Evolutionary conservation across 2,113 vertebrate species (phyloP).

Genomic region (Caracal caracal): DNA sequence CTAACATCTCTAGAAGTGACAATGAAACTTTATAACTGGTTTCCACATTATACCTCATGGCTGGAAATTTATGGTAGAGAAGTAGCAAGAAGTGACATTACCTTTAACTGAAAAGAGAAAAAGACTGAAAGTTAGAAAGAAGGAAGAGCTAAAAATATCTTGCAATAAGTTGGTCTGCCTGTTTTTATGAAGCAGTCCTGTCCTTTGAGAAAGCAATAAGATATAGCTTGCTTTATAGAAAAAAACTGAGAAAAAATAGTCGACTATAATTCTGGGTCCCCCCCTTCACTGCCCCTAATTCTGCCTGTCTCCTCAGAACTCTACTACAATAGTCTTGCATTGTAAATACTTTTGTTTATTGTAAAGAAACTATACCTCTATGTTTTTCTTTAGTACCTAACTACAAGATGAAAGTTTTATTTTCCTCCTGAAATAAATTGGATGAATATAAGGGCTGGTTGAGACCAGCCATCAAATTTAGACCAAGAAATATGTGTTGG

Average conservation of each 20-base stretch:
- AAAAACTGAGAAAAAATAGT: neutral
- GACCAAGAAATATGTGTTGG: neutral
- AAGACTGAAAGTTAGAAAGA: slow-evolving; percentile 21
- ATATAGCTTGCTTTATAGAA: neutral
- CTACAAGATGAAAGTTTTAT: neutral
- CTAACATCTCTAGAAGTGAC: slow-evolving; percentile 54
- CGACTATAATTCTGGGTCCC: neutral
- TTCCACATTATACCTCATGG: slow-evolving; percentile 7
- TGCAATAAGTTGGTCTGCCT: neutral
- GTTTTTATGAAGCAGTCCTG: slow-evolving; percentile 32
- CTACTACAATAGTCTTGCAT: neutral
- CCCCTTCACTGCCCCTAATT: neutral
- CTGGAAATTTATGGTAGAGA: slow-evolving; percentile 56
- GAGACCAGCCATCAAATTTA: neutral
- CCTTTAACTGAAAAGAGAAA: slow-evolving; percentile 49
- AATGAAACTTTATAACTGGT: slow-evolving; percentile 31
- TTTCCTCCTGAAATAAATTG: neutral
- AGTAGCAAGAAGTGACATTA: slow-evolving; percentile 61
- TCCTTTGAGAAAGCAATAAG: neutral
- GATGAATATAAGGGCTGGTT: neutral
- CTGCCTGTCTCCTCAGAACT: neutral
- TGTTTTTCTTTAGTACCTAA: slow-evolving; percentile 44
- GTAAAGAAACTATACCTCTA: neutral
- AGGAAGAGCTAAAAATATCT: slow-evolving; percentile 44
- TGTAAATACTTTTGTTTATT: neutral